Conservation (phyloP, 2,797 vertebrate genomes). For the Atherinosoma microstoma region DNA sequence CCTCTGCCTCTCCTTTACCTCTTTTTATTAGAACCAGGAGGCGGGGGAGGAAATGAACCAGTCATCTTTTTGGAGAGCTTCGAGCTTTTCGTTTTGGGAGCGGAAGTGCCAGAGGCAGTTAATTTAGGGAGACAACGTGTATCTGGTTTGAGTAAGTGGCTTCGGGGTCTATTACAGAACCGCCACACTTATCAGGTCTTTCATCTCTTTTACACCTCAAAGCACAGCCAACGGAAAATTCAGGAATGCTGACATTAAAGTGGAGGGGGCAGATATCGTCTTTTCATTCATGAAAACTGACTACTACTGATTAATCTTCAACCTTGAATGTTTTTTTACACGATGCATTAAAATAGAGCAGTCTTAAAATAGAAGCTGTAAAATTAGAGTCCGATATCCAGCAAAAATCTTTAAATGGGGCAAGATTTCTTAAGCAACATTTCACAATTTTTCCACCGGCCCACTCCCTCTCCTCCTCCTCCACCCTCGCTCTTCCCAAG, state of each 20-base stretch:
- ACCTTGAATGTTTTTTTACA: slow-evolving; percentile 9
- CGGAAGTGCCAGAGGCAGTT: slow-evolving; percentile 73
- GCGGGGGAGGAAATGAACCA: slow-evolving; percentile 70
- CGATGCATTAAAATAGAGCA: slow-evolving; percentile 14
- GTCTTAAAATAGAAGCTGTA: slow-evolving; percentile 65
- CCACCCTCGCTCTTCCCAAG: slow-evolving; percentile 76
- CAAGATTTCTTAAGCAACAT: slow-evolving; percentile 51
- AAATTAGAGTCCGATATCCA: slow-evolving; percentile 29
- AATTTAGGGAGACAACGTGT: slow-evolving; percentile 59
- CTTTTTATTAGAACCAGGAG: slow-evolving; percentile 77
- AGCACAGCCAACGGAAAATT: neutral
- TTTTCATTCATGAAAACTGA: neutral
- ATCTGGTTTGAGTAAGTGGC: slow-evolving; percentile 63
- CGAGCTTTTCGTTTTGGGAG: slow-evolving; percentile 70
- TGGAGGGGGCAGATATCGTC: neutral
- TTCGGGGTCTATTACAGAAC: slow-evolving; percentile 42
- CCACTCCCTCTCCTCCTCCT: slow-evolving; percentile 68
- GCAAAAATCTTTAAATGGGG: slow-evolving; percentile 31
- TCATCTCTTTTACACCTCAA: neutral
- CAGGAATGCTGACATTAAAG: neutral
- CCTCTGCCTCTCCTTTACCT: slow-evolving; percentile 43
- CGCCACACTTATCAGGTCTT: neutral
- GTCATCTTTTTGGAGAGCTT: slow-evolving; percentile 75
- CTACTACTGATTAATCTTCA: too few relatives aligned
- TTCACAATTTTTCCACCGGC: slow-evolving; percentile 72